A percentile compares a stretch with the other conserved stretches of the same genome.
phyloP scores from a whole-genome alignment of 2,113 vertebrate species.

The Stegostoma tigrinum region DNA sequence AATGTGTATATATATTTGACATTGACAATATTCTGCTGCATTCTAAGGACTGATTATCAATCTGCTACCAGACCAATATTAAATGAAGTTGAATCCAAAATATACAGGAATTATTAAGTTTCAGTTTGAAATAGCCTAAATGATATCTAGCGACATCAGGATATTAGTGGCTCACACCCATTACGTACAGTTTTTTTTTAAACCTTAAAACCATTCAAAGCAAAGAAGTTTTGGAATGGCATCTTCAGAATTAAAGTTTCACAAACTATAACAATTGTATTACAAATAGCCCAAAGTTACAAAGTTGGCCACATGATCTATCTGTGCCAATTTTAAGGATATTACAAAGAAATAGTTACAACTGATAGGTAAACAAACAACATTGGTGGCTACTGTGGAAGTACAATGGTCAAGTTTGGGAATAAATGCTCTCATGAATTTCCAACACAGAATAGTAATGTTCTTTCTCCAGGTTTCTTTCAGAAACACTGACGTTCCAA shows the following conservation, averaged over 20 bases:
- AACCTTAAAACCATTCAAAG: neutral
- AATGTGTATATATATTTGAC: too few species aligned
- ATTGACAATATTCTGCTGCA: neutral
- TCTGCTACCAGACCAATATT: neutral
- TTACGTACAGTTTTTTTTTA: neutral
- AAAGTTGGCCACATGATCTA: neutral
- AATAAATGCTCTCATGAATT: neutral
- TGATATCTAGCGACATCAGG: neutral
- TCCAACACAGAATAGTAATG: neutral
- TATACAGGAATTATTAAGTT: neutral
- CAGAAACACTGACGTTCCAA: neutral
- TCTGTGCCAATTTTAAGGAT: neutral
- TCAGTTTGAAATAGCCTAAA: neutral
- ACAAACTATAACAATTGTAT: neutral
- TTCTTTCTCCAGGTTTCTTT: neutral
- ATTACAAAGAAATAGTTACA: neutral
- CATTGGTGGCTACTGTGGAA: neutral
- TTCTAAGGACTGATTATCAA: neutral
- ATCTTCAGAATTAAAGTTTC: neutral
- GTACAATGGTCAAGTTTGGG: neutral
- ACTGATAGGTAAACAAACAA: neutral
- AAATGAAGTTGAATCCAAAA: neutral
- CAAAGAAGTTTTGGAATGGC: neutral
- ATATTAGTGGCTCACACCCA: neutral
- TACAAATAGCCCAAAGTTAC: neutral